Percentiles rank a stretch among this genome's conserved stretches.
phyloP scores from a whole-genome alignment of 2,888 invertebrate genomes.

The Amiota mariae region DNA sequence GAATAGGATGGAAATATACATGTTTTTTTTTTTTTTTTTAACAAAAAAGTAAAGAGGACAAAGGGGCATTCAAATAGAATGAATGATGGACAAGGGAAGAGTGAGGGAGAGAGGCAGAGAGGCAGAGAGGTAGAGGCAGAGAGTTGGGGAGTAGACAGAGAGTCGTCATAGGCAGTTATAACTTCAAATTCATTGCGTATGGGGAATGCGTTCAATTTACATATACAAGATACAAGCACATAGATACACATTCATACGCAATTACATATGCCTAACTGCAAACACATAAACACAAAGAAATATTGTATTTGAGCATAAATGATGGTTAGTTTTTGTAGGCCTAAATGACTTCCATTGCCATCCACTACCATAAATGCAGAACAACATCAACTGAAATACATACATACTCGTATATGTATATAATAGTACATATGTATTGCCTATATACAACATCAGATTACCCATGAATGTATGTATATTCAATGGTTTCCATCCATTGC shows the following conservation, averaged over 20 bases:
- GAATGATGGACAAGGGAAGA: not conserved
- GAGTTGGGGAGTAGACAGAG: not conserved
- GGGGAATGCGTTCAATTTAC: slow-evolving; percentile 4
- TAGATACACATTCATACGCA: not conserved
- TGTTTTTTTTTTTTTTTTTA: too few species aligned
- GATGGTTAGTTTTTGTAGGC: slow-evolving; percentile 2
- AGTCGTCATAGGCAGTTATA: not conserved
- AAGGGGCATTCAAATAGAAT: too few species aligned
- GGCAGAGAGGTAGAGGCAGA: not conserved
- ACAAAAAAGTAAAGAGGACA: too few species aligned
- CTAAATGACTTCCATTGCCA: not conserved
- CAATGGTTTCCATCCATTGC: too few species aligned
- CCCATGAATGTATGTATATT: too few species aligned
- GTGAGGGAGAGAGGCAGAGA: not conserved
- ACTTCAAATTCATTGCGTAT: slow-evolving; percentile 27
- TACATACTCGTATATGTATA: not conserved
- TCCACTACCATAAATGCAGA: not conserved
- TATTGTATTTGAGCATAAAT: not conserved
- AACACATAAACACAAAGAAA: too few species aligned
- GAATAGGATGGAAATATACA: too few species aligned
- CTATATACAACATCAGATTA: too few species aligned
- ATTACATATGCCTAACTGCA: too few species aligned
- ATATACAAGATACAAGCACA: not conserved
- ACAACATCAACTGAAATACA: not conserved
- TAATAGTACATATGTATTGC: not conserved